Evolutionary conservation across 2,797 vertebrate species (phyloP).

Genomic region (Adelosebastes latens): DNA sequence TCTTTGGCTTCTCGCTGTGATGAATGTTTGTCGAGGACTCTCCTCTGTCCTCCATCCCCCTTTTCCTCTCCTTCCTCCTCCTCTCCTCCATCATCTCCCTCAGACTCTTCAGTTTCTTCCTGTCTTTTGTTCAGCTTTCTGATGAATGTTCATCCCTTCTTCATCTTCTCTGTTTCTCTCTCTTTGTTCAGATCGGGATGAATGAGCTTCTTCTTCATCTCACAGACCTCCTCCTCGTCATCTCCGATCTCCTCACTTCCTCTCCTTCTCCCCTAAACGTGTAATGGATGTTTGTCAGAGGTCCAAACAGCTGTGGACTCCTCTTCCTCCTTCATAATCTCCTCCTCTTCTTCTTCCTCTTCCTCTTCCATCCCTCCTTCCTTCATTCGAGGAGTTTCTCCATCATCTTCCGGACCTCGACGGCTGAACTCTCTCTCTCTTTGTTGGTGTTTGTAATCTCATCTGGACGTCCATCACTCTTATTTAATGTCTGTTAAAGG

Average conservation of each 20-base stretch:
- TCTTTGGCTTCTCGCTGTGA: constrained; percentile 36
- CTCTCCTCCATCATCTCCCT: neutral
- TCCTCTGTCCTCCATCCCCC: constrained; percentile 19
- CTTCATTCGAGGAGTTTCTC: too few species aligned
- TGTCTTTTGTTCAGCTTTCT: neutral
- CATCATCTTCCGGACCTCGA: too few species aligned
- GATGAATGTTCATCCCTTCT: neutral
- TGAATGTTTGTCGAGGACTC: constrained; percentile 26
- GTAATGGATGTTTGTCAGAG: constrained; percentile 27
- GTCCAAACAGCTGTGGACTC: constrained; percentile 39
- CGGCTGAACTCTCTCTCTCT: too few species aligned
- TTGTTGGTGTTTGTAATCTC: neutral
- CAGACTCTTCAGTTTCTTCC: neutral
- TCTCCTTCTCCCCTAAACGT: neutral
- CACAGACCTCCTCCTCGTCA: neutral
- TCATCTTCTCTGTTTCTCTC: neutral
- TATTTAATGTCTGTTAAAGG: neutral
- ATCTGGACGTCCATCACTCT: neutral
- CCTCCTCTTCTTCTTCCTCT: neutral
- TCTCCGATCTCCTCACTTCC: neutral
- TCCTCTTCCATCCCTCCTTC: neutral
- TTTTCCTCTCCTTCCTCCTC: neutral
- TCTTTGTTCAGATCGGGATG: neutral
- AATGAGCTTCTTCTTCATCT: neutral
- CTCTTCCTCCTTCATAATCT: neutral